Base-by-base conservation (phyloP, 2,797 vertebrate genomes). In the Cynodonichthys magdalenae region DNA sequence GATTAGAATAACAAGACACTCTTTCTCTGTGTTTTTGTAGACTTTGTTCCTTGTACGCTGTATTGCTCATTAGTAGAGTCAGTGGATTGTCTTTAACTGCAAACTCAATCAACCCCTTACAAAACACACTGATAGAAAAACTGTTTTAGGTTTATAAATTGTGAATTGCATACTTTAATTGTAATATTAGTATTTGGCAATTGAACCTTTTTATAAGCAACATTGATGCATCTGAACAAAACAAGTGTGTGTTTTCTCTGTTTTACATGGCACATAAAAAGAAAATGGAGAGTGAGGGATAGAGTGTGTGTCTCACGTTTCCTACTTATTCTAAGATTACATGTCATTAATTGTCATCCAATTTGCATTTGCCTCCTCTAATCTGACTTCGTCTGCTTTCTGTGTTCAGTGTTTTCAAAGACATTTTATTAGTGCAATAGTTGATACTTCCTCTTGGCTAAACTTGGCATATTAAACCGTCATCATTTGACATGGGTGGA, bases 51-150 rank as follows among this genome's bases (percentile, higher is more conserved):
- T 56, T 78, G 62, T 70, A 52, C 56, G 11, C 53, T 63, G 28
- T 69, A 65, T 69, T 81, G 44, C 74, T 29, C 17, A 65, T 69
- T 66, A 69, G 66, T 74, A n/a, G 11, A 28, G 31, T 49, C 58
- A 49, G 34, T 42, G 15, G 34, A 15, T 48, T 9, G 19, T 27
- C 45, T 61, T 57, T 68, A 66, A 57, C 53, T 67, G n/a, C 36
- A 27, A 53, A 12, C 6, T 28, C 29, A 27, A n/a, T 59, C 42
- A 48, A 15, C n/a, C 59, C 36, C n/a, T 44, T 50, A 15, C 19
- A 31, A 12, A 42, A 2, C 15, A 55, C 42, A 64, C 42, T 34
- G 15, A 73, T 56, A 47, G 39, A 67, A 31, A 63, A 39, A 27
- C 18, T 39, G 46, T n/a, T 29, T 24, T 41, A 36, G 9, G 3